These are phyloP conservation scores for Mycteria americana DNA, from an alignment of 2,797 vertebrate species.

Conservation along the genomic window DNA sequence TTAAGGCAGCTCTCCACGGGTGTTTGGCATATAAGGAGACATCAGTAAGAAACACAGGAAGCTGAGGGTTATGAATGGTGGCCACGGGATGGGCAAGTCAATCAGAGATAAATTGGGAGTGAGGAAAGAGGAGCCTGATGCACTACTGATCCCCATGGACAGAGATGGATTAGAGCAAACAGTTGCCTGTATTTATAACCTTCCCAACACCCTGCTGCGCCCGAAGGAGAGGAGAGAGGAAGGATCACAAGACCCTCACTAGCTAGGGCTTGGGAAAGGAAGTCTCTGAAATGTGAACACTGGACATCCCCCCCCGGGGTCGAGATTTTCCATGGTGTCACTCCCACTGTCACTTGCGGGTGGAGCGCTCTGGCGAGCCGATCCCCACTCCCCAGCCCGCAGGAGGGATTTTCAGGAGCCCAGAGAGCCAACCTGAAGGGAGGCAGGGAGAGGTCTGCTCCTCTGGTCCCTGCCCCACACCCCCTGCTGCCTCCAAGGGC, in stretches of 20 bases:
- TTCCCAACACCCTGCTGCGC: neutral
- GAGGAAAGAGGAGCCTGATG: neutral
- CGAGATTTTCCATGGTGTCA: slow-evolving; percentile 56
- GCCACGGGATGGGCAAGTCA: neutral
- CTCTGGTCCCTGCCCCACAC: neutral
- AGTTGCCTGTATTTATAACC: slow-evolving; percentile 57
- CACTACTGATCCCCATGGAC: neutral
- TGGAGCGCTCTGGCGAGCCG: neutral
- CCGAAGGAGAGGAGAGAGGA: slow-evolving; percentile 21
- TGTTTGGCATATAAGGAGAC: neutral
- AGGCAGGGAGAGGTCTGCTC: neutral
- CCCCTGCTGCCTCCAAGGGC: neutral
- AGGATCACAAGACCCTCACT: slow-evolving; percentile 61
- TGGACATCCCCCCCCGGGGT: slow-evolving; percentile 9
- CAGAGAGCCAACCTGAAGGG: neutral
- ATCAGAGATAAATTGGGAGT: slow-evolving; percentile 22
- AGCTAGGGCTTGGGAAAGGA: slow-evolving; percentile 66
- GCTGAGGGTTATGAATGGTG: slow-evolving; percentile 33
- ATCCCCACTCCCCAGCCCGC: neutral
- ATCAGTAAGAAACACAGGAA: neutral
- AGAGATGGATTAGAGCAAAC: slow-evolving; percentile 30
- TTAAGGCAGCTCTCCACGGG: neutral
- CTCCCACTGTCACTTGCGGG: neutral
- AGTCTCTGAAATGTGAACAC: slow-evolving; percentile 37
- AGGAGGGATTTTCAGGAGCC: neutral